Percentiles rank a stretch among this genome's conserved stretches.
These are phyloP conservation scores for Anisognathus igniventris DNA, from an alignment of 2,797 vertebrate species.

Conservation along the genomic window DNA sequence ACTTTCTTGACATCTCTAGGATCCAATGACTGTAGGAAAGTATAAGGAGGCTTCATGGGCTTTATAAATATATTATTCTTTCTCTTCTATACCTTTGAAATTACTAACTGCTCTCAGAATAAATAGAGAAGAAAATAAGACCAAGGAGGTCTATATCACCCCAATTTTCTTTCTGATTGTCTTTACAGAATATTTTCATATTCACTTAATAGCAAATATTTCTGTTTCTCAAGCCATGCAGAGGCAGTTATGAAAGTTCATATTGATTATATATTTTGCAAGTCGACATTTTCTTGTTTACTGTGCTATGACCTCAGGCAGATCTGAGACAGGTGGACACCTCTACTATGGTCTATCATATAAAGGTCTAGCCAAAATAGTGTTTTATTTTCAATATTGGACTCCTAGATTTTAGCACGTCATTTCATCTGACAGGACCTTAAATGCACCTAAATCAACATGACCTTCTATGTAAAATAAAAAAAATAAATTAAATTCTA, in stretches of 20 bases:
- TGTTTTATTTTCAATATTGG: not conserved
- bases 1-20: not conserved
- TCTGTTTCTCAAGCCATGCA: not conserved
- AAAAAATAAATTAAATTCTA: not conserved
- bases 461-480: not conserved
- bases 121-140: not conserved
- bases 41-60: not conserved
- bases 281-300: not conserved
- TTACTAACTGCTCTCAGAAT: not conserved
- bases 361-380: not conserved
- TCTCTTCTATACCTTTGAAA: not conserved
- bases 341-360: not conserved
- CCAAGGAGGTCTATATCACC: not conserved
- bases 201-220: not conserved
- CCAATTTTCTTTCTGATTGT: not conserved
- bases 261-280: not conserved
- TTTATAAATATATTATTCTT: not conserved
- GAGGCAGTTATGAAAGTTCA: not conserved
- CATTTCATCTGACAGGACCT: not conserved
- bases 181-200: not conserved
- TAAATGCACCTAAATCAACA: not conserved
- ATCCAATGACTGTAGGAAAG: not conserved
- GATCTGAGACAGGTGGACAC: not conserved
- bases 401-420: not conserved
- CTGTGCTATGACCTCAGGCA: not conserved